A percentile compares a stretch with the other conserved stretches of the same genome.
These are phyloP conservation scores for Pelvicachromis taeniatus DNA, from an alignment of 2,113 vertebrate genomes.

Conservation along the genomic window DNA sequence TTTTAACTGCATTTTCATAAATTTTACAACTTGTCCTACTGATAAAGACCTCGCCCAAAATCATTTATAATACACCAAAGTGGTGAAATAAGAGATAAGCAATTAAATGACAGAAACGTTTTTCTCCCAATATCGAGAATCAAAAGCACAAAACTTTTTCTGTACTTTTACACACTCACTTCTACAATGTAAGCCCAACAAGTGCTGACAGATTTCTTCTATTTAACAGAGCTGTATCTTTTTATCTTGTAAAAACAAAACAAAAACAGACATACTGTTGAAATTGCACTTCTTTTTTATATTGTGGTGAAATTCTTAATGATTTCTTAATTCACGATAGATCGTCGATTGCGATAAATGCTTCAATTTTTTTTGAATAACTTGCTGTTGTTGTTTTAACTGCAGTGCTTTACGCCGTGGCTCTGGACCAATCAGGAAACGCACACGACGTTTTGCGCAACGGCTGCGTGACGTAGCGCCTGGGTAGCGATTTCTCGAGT, in stretches of 20 bases:
- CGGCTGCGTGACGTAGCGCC: background rate
- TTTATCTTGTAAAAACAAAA: background rate
- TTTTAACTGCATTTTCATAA: too few relatives aligned
- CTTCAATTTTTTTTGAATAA: background rate
- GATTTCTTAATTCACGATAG: background rate
- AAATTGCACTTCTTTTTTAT: background rate
- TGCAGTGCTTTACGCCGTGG: background rate
- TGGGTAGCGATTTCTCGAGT: background rate
- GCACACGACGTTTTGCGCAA: background rate
- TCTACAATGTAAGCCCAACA: background rate
- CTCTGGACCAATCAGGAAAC: background rate
- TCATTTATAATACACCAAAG: too few relatives aligned
- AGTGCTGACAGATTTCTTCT: background rate
- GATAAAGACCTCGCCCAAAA: too few relatives aligned
- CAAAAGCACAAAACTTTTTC: background rate
- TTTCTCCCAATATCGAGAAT: background rate
- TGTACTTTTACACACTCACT: background rate
- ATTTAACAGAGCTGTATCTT: background rate
- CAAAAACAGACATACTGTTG: background rate
- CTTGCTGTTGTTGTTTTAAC: background rate
- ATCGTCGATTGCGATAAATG: background rate
- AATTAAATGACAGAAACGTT: background rate
- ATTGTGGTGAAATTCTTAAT: background rate
- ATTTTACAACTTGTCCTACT: too few relatives aligned
- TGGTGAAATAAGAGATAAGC: too few relatives aligned